Conservation (phyloP, 2,888 invertebrate genomes). For the Ptycholaimellus sp. region DNA sequence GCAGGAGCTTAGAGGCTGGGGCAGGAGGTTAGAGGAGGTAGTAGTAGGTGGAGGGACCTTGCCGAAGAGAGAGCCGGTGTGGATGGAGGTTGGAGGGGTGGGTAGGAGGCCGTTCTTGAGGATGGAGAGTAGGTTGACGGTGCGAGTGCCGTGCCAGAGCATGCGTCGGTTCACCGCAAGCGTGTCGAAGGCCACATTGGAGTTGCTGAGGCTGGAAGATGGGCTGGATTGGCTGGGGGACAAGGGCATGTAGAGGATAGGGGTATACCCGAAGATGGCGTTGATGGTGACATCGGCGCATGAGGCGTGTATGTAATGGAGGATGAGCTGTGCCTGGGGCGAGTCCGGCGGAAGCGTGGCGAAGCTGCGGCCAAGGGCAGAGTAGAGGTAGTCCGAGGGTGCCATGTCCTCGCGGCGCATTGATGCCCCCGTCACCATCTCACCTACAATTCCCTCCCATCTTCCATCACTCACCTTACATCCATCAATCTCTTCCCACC, state of each 20-base stretch:
- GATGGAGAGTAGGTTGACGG: constrained; percentile 32
- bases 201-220: neutral
- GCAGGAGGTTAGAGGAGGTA: neutral
- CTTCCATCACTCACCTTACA: too few species aligned
- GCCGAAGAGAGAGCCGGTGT: constrained; percentile 29
- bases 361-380: constrained; percentile 24
- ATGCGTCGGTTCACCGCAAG: constrained; percentile 4
- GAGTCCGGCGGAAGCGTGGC: constrained; percentile 25
- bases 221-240: neutral
- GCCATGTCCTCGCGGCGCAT: too few species aligned
- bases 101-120: constrained; percentile 29
- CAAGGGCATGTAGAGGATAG: neutral
- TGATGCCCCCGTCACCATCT: too few species aligned
- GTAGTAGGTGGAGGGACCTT: constrained; percentile 18
- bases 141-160: constrained; percentile 34
- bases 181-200: neutral
- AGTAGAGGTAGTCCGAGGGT: constrained; percentile 22
- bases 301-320: constrained; percentile 32
- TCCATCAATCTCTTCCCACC: too few species aligned
- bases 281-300: constrained; percentile 1
- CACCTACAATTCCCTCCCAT: too few species aligned
- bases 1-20: neutral
- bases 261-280: neutral
- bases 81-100: constrained; percentile 28
- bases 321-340: constrained; percentile 30